Evolutionary conservation across 2,113 vertebrate species (phyloP).

Genomic region (Oriolus oriolus): DNA sequence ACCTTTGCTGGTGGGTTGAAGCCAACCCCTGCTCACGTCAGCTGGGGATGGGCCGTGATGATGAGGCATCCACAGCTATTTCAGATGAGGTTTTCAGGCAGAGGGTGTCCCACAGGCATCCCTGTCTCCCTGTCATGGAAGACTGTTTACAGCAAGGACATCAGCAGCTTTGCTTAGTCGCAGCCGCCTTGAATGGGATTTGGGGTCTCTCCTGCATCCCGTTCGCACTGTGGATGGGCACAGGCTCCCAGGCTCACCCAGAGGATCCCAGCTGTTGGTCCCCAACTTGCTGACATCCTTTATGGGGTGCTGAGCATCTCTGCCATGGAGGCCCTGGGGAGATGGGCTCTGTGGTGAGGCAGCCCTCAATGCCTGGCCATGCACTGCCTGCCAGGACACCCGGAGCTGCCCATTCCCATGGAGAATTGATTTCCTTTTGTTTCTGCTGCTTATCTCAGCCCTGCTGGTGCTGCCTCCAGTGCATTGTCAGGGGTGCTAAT

Average conservation of each 20-base stretch:
- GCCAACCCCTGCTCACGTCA: not conserved
- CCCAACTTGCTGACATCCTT: not conserved
- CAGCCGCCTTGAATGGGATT: not conserved
- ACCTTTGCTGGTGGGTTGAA: not conserved
- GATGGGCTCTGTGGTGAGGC: not conserved
- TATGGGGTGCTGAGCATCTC: not conserved
- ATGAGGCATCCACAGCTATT: not conserved
- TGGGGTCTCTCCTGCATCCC: not conserved
- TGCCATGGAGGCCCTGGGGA: not conserved
- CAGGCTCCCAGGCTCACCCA: not conserved
- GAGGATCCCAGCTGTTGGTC: not conserved
- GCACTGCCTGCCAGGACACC: not conserved
- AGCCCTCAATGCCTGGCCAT: not conserved
- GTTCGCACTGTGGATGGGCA: not conserved
- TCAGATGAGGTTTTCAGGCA: not conserved
- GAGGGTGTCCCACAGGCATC: not conserved
- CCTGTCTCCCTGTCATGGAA: not conserved
- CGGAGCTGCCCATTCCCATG: accelerated
- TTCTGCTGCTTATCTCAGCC: constrained; percentile 4
- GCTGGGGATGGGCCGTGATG: not conserved
- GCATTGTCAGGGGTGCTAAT: not conserved
- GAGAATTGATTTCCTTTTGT: not conserved
- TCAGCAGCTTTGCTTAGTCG: not conserved
- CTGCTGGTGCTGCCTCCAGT: not conserved
- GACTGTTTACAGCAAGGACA: not conserved